These are phyloP conservation scores for Petrocephalus sullivani DNA, from an alignment of 2,797 vertebrate species.

Conservation along the genomic window DNA sequence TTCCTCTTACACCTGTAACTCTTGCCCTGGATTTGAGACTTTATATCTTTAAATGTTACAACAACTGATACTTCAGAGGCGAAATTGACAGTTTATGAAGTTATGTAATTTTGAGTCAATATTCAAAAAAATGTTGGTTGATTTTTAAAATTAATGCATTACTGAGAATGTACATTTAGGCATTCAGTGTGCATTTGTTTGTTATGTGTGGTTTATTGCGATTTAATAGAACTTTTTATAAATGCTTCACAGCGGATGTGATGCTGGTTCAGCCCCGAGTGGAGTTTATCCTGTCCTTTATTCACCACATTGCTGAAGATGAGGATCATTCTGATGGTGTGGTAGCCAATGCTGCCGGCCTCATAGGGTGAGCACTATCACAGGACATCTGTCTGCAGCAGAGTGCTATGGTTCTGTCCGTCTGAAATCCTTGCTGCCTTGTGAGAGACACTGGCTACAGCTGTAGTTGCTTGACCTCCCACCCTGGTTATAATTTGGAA, in stretches of 20 bases:
- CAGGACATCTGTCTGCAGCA: background rate
- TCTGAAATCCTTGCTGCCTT: background rate
- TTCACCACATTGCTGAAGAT: conserved; percentile 92
- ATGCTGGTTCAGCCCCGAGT: conserved; percentile 96
- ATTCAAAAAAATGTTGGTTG: background rate
- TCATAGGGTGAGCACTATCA: conserved; percentile 77
- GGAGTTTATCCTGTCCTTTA: conserved; percentile 96
- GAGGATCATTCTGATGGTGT: conserved; percentile 93
- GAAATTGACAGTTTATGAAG: background rate
- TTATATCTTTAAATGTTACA: no score
- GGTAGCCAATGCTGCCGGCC: conserved; percentile 85
- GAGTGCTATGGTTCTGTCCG: background rate
- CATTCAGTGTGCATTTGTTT: background rate
- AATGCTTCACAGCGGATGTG: conserved; percentile 69
- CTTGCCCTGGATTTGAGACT: background rate
- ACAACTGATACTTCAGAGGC: background rate
- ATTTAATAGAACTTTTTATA: background rate
- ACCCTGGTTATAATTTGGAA: background rate
- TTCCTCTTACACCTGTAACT: background rate
- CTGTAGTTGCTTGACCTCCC: background rate
- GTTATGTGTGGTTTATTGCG: background rate
- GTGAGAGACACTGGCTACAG: background rate
- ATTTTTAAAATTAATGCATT: background rate
- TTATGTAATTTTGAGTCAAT: background rate
- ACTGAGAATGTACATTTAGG: background rate